phyloP scores from a whole-genome alignment of 2,797 vertebrate genomes.

The Picus viridis region DNA sequence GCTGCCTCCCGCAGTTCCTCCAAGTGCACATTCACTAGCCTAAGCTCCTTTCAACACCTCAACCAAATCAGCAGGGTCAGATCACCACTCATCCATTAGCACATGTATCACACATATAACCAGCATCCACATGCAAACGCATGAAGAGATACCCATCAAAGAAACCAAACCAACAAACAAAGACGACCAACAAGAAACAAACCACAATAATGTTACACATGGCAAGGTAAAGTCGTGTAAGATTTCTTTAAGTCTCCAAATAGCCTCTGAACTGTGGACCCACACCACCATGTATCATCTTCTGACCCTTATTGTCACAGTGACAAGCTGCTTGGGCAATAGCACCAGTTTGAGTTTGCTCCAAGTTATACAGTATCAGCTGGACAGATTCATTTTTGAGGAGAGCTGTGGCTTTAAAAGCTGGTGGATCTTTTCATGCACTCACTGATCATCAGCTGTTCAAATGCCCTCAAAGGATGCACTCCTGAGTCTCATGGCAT shows the following conservation, averaged over 20 bases:
- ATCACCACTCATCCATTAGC: background rate
- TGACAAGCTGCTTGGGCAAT: background rate
- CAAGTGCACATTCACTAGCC: background rate
- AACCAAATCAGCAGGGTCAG: background rate
- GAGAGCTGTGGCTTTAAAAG: conserved; percentile 27
- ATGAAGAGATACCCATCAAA: background rate
- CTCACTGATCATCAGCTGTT: conserved; percentile 37
- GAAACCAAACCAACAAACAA: background rate
- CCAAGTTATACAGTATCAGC: background rate
- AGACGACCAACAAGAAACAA: background rate
- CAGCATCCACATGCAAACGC: rapidly evolving
- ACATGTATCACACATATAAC: rapidly evolving
- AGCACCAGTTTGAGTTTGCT: conserved; percentile 37
- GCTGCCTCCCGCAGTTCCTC: background rate
- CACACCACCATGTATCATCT: background rate
- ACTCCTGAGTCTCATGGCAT: conserved; percentile 37
- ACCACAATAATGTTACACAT: rapidly evolving
- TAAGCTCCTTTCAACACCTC: background rate
- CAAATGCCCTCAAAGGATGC: conserved; percentile 57
- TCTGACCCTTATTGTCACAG: background rate
- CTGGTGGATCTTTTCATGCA: conserved; percentile 37
- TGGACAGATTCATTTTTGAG: background rate
- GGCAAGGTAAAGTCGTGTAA: background rate
- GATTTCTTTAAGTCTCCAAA: background rate
- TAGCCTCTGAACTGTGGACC: background rate